phyloP scores from a whole-genome alignment of 2,113 vertebrate species.

The Cettia cetti region DNA sequence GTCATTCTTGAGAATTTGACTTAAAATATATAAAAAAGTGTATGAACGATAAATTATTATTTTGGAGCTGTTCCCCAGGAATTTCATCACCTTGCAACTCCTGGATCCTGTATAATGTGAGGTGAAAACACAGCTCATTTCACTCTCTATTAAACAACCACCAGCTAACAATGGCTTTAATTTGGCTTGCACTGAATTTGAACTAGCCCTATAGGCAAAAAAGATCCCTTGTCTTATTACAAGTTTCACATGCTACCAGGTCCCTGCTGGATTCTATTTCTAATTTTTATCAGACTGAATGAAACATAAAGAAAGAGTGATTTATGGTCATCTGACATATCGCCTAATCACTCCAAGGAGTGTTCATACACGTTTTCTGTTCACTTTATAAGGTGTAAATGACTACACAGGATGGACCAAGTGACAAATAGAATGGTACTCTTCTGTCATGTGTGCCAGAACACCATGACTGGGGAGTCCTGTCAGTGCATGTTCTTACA shows the following conservation, averaged over 20 bases:
- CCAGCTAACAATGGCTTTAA: conserved; percentile 30
- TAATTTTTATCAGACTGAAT: conserved; percentile 50
- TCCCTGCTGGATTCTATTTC: conserved; percentile 9
- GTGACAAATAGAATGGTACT: neutral
- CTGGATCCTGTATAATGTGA: neutral
- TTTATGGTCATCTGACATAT: conserved; percentile 17
- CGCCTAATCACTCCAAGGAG: neutral
- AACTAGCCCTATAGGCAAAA: conserved; percentile 16
- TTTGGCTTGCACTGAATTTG: conserved; percentile 18
- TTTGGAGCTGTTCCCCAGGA: neutral
- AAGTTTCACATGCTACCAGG: conserved; percentile 24
- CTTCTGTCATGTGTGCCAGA: neutral
- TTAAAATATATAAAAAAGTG: neutral
- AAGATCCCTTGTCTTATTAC: conserved; percentile 27
- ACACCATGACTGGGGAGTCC: neutral
- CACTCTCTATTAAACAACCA: neutral
- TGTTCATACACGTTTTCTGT: neutral
- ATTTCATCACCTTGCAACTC: neutral
- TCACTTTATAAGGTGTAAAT: conserved; percentile 20
- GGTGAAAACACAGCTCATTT: conserved; percentile 2
- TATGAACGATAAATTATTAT: neutral
- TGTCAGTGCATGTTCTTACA: neutral
- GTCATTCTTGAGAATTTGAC: neutral
- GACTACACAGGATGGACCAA: neutral
- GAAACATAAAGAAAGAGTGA: conserved; percentile 15